Evolutionary conservation across 2,797 vertebrate species (phyloP), one percentile per base, ranked within the genome.

Genomic region (Moxostoma hubbsi): DNA sequence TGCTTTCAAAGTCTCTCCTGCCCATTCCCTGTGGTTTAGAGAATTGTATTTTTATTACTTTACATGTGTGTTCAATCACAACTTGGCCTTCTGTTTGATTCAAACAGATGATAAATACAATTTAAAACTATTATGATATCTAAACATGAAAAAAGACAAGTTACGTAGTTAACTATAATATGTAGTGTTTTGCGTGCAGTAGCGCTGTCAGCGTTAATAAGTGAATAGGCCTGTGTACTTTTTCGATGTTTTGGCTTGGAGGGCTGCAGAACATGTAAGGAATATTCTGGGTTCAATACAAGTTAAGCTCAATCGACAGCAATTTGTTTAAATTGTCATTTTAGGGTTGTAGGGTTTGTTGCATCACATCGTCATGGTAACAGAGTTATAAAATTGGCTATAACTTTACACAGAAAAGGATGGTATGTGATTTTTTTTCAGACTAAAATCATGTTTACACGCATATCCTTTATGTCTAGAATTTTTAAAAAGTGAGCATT

Each of bases 41-140:
- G 16, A 79, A 18, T 58, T 73, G 45, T 43, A 65, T 73, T 73
- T 65, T 58, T 53, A 79, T 58, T 72, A 55, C 61, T 71, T 79
- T n/a, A 72, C 65, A 65, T 79, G 43, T 65, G 61, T 3, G 5
- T 72, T 73, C 68, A 65, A 43, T 79, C 77, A 65, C 43, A 13
- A 43, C 16, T 79, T 65, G 53, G 62, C 53, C 69, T 72, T 53
- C 13, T 16, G 24, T 47, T 71, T 12, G 18, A 62, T 16, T 62
- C 47, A 16, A 9, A n/a, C 66, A 50, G 69, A 65, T 65, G 13
- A 79, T 79, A 70, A 77, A 62, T 79, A 55, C 54, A 55, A 71
- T 9, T 63, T 11, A 71, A 71, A 63, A 3, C 36, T 54, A n/a
- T n/a, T 57, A 46, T 72, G 61, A 58, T 43, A 65, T 6, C n/a